Percentiles rank a stretch among this genome's conserved stretches.
phyloP scores from a whole-genome alignment of 2,888 invertebrate species.

The Cepaea hortensis region DNA sequence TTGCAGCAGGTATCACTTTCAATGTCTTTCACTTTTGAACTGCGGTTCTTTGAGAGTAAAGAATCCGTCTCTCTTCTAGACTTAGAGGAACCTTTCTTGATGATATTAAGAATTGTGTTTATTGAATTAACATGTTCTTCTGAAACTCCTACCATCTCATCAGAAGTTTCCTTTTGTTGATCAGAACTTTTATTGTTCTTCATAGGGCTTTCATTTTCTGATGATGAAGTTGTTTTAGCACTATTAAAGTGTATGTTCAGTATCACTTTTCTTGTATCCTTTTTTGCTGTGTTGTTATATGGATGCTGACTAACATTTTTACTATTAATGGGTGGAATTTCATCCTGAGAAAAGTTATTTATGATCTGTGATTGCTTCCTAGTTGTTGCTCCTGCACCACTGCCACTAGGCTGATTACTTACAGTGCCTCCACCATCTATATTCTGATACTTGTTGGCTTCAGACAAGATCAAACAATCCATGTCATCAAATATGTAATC shows the following conservation, averaged over 20 bases:
- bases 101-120: neutral
- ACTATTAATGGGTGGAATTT: neutral
- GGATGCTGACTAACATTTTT: neutral
- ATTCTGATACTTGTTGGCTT: slow-evolving; percentile 12
- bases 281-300: neutral
- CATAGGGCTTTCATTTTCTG: neutral
- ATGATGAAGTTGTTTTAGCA: neutral
- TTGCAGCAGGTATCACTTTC: neutral
- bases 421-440: neutral
- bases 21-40: neutral
- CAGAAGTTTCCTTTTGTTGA: no score
- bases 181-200: neutral
- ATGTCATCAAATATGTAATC: slow-evolving; percentile 16
- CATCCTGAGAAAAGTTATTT: neutral
- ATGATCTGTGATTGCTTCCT: neutral
- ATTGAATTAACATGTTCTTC: neutral
- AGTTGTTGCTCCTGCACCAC: neutral
- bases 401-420: neutral
- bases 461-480: slow-evolving; percentile 20
- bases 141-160: neutral
- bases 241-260: neutral
- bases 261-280: neutral
- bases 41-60: neutral
- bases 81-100: neutral
- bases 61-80: neutral